A percentile compares a stretch with the other conserved stretches of the same genome.
These are phyloP conservation scores for Trichopoda pennipes DNA, from an alignment of 2,888 invertebrate species.

Conservation along the genomic window DNA sequence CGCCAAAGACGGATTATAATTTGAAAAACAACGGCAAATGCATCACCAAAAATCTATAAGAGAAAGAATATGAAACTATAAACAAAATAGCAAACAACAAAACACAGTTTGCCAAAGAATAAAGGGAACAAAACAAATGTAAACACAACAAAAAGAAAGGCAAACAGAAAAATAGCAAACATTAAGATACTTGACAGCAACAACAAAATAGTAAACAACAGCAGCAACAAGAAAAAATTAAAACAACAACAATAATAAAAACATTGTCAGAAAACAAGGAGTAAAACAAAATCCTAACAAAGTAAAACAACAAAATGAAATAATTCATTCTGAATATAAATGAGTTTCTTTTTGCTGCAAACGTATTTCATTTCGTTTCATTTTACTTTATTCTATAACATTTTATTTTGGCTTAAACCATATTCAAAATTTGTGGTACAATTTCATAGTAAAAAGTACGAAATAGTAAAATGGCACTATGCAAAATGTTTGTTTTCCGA, in stretches of 20 bases:
- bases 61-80: slow-evolving; percentile 40
- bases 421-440: too few relatives aligned
- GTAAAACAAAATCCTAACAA: slow-evolving; percentile 25
- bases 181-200: slow-evolving; percentile 17
- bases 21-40: slow-evolving; percentile 1
- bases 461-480: not conserved
- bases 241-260: slow-evolving; percentile 28
- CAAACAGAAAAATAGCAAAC: slow-evolving; percentile 43
- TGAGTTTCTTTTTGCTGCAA: slow-evolving; percentile 41
- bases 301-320: slow-evolving; percentile 4
- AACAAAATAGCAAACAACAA: slow-evolving; percentile 27
- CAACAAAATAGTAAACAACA: not conserved
- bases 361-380: slow-evolving; percentile 12
- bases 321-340: slow-evolving; percentile 61
- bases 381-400: too few relatives aligned
- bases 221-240: slow-evolving; percentile 28
- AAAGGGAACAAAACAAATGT: slow-evolving; percentile 56
- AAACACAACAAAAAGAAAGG: slow-evolving; percentile 64
- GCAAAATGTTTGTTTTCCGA: not conserved
- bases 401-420: slow-evolving; percentile 16
- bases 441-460: not conserved
- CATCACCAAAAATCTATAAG: not conserved
- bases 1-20: not conserved
- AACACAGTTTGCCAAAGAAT: slow-evolving; percentile 33
- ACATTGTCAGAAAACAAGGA: slow-evolving; percentile 4